Percentiles rank a stretch among this genome's conserved stretches.
Evolutionary conservation across 2,888 invertebrate genomes (phyloP).

Genomic region (Coremacera marginata): DNA sequence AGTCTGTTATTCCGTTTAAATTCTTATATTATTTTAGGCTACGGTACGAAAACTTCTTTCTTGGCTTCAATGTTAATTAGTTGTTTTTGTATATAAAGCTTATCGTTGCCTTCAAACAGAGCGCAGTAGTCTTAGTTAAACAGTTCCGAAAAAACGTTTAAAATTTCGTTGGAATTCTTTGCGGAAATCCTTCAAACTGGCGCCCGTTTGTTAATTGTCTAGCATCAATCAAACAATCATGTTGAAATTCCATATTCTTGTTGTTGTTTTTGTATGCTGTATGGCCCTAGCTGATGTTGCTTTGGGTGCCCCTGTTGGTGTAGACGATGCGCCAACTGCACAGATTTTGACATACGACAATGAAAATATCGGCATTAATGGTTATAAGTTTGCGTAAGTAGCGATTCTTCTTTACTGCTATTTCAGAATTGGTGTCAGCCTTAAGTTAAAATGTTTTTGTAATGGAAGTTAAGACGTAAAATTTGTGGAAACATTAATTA

Average conservation of each 20-base stretch:
- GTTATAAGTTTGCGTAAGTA: slow-evolving; percentile 62
- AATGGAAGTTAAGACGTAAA: too few relatives aligned
- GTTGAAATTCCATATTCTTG: slow-evolving; percentile 27
- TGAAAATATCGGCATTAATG: slow-evolving; percentile 67
- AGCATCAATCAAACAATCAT: not conserved
- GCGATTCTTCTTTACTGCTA: not conserved
- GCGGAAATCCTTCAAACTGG: slow-evolving; percentile 28
- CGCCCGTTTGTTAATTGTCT: not conserved
- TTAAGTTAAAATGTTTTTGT: not conserved
- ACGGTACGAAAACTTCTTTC: slow-evolving; percentile 44
- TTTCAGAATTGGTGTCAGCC: not conserved
- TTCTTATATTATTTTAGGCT: slow-evolving; percentile 28
- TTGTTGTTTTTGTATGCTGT: slow-evolving; percentile 19
- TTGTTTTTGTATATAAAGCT: slow-evolving; percentile 49
- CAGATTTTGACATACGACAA: slow-evolving; percentile 74
- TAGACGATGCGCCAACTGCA: slow-evolving; percentile 69
- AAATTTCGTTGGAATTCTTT: not conserved
- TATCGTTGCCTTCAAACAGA: slow-evolving; percentile 43
- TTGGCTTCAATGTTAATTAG: slow-evolving; percentile 41
- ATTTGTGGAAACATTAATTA: not conserved
- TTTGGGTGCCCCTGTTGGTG: slow-evolving; percentile 57
- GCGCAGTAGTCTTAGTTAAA: slow-evolving; percentile 43
- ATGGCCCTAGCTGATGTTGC: slow-evolving; percentile 47
- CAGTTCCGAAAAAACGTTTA: slow-evolving; percentile 35
- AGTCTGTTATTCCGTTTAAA: not conserved